phyloP scores from a whole-genome alignment of 2,113 vertebrate species.

The Capreolus pygargus region DNA sequence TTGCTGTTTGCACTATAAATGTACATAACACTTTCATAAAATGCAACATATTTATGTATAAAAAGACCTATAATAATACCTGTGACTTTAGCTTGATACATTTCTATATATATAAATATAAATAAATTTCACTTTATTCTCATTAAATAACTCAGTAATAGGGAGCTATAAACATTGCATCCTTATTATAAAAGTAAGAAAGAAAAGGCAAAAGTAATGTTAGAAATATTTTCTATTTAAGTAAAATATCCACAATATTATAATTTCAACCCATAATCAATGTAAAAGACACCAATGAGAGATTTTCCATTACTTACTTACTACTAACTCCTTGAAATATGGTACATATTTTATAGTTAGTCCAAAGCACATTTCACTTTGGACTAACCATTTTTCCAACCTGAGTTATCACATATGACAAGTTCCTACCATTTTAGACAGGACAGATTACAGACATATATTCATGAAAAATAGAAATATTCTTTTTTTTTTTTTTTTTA shows the following conservation, averaged over 20 bases:
- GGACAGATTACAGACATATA: neutral
- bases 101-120: neutral
- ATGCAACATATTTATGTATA: neutral
- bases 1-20: neutral
- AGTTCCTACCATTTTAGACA: neutral
- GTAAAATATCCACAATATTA: neutral
- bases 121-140: neutral
- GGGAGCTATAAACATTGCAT: neutral
- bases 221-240: neutral
- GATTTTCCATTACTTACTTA: neutral
- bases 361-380: neutral
- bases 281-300: neutral
- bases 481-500: too few species aligned
- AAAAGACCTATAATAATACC: neutral
- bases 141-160: conserved; percentile 2
- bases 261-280: neutral
- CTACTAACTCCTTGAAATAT: neutral
- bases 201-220: neutral
- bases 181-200: neutral
- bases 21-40: neutral
- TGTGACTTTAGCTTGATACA: neutral
- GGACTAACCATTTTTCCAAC: neutral
- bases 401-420: neutral
- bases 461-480: neutral
- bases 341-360: neutral